Evolutionary conservation across 2,888 invertebrate genomes (phyloP), one percentile per base, ranked within the genome.

Genomic region (Hyposoter dolosus): DNA sequence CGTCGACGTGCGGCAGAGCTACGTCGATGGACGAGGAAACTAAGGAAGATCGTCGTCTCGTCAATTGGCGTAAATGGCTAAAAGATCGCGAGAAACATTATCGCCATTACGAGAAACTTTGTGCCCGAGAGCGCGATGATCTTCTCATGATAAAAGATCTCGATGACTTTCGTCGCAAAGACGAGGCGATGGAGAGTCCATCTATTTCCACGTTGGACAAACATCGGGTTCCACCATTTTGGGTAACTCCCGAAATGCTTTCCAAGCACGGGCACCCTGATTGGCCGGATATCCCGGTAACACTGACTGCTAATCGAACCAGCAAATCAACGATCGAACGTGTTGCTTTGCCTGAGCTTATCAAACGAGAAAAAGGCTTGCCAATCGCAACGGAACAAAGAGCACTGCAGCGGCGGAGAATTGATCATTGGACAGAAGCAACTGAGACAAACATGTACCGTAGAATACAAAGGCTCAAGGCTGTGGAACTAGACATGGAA

Each of bases 21-120:
- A 10, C 7, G 10, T 10, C 53, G 47, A 15, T 50, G n/a, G 75
- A 88, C 3, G 32, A 65, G 9, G 32, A 60, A 2, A 6, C 79
- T 3, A 9, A 53, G 0, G 91, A 92, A 71, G 92, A 93, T 68
- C 84, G 68, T 43, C 89, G 91, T 1, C 66, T 92, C 23, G 45
- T 60, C 0, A 93, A 93, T 60, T 93, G 93, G 92, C 89, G 82
- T 50, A 89, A 81, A 72, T 93, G 92, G 93, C 72, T 92, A 17
- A 32, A 32, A 1, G 87, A 89, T 35, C 90, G 90, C 0, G 60
- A 89, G 43, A 88, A 84, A 0, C 89, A 89, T 4, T 86, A 87
- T 28, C 35, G 86, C 5, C 86, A 19, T 4, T 87, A 90, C 0
- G 71, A 86, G 7, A 71, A 43, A 0, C 9, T 17, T 0, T 89